Conservation (phyloP, 2,113 vertebrate species). For the Nibea albiflora region DNA sequence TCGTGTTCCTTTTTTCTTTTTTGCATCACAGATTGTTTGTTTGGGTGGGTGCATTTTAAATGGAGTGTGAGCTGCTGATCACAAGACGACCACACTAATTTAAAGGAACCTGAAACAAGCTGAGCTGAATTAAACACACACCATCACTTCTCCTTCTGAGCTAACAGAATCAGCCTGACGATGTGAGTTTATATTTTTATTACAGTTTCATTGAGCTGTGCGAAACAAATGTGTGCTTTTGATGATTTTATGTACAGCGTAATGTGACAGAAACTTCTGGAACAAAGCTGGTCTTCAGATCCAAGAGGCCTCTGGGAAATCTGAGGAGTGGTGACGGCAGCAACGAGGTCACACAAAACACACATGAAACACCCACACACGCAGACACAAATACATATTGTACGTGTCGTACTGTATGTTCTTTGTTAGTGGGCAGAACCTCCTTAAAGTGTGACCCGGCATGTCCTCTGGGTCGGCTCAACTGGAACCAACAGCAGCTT, state of each 20-base stretch:
- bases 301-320: constrained; percentile 51
- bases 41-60: constrained; percentile 33
- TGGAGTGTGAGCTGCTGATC: constrained; percentile 39
- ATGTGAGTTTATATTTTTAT: neutral
- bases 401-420: constrained; percentile 32
- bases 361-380: neutral
- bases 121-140: constrained; percentile 17
- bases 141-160: constrained; percentile 19
- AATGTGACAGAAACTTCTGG: constrained; percentile 1
- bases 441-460: neutral
- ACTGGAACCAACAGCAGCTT: neutral
- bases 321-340: constrained; percentile 36
- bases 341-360: constrained; percentile 30
- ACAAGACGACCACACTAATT: constrained; percentile 35
- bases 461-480: constrained; percentile 13
- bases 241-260: neutral
- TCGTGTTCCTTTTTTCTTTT: constrained; percentile 12
- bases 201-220: neutral
- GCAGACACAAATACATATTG: constrained; percentile 25
- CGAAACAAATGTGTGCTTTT: constrained; percentile 10
- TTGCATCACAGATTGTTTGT: constrained; percentile 52
- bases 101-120: constrained; percentile 31
- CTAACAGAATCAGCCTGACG: constrained; percentile 8
- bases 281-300: constrained; percentile 52
- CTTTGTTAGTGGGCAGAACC: constrained; percentile 35